phyloP scores from a whole-genome alignment of 1,140 invertebrate genomes.

The Lordiphosa collinella region DNA sequence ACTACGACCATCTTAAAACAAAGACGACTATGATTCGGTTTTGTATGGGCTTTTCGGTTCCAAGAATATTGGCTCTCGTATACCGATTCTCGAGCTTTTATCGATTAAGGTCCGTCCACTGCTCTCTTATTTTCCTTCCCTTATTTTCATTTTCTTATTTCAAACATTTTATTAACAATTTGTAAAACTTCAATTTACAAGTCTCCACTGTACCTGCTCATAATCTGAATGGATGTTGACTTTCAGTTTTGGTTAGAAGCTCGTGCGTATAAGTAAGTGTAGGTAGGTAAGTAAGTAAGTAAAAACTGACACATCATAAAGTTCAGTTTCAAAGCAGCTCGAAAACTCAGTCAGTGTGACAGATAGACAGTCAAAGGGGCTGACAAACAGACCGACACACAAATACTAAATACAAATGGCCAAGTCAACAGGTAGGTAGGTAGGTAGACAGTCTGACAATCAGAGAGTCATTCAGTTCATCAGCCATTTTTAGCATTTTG shows the following conservation, averaged over 20 bases:
- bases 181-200: too few species aligned
- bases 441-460: slow-evolving; percentile 23
- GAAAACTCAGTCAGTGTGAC: slow-evolving; percentile 46
- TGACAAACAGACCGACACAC: slow-evolving; percentile 1
- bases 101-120: too few species aligned
- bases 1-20: too few species aligned
- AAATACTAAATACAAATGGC: slow-evolving; percentile 28
- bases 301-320: slow-evolving; percentile 26
- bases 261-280: neutral
- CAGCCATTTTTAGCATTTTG: slow-evolving; percentile 23
- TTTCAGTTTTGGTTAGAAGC: neutral
- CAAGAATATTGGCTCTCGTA: too few species aligned
- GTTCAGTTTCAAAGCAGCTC: slow-evolving; percentile 9
- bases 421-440: slow-evolving; percentile 42
- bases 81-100: too few species aligned
- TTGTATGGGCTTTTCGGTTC: too few species aligned
- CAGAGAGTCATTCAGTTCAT: slow-evolving; percentile 34
- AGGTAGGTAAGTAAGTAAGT: neutral
- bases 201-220: too few species aligned
- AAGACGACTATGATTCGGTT: too few species aligned
- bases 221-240: neutral
- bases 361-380: slow-evolving; percentile 2
- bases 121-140: too few species aligned
- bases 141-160: too few species aligned
- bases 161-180: too few species aligned